Conservation (phyloP, 2,797 vertebrate species). For the Threskiornis aethiopicus region DNA sequence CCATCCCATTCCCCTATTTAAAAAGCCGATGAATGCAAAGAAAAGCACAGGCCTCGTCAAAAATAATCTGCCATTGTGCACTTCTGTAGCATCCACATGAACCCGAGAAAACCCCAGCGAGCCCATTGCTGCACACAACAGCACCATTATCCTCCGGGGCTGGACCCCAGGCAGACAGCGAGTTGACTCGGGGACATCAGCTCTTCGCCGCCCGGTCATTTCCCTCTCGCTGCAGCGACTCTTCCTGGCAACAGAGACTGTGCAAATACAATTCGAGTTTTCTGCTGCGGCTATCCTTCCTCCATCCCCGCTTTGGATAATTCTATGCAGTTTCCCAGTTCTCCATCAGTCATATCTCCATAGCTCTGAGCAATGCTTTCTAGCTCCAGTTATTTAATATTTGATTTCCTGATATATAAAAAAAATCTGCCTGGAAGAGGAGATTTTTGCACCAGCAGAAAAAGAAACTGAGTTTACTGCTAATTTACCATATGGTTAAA, state of each 20-base stretch:
- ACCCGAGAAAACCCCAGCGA: background rate
- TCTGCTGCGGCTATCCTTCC: background rate
- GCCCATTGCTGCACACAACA: background rate
- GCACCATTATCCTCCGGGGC: background rate
- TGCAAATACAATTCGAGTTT: background rate
- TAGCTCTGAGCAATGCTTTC: background rate
- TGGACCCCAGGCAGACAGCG: background rate
- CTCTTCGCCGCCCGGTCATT: background rate
- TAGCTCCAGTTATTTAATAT: background rate
- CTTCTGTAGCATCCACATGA: background rate
- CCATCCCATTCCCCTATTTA: background rate
- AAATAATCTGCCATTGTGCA: background rate
- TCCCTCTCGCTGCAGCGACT: background rate
- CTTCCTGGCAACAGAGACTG: background rate
- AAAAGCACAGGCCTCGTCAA: background rate
- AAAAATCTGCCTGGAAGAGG: background rate
- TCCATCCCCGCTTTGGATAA: background rate
- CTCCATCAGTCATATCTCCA: background rate
- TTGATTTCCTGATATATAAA: background rate
- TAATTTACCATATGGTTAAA: background rate
- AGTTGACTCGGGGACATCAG: background rate
- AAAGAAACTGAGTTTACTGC: background rate
- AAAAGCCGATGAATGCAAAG: background rate
- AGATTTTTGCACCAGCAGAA: background rate
- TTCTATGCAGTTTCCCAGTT: background rate